Base-by-base conservation (phyloP, 2,888 invertebrate genomes). In the Lasioglossum morio region DNA sequence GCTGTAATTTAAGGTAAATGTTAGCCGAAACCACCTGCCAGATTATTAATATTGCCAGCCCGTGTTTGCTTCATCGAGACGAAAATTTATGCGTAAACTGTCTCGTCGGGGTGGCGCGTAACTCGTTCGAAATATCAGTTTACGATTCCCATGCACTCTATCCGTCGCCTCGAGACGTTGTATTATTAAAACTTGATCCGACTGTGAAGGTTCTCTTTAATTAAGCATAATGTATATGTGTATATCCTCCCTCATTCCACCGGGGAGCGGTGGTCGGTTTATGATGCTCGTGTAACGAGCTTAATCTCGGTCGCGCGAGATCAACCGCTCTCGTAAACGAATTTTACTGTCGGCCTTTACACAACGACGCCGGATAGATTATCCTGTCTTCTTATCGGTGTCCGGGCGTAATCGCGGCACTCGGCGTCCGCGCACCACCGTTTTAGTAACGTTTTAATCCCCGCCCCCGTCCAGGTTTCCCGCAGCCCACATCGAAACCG, bases 261-360 rank as follows among this genome's bases (percentile, higher is more conserved):
- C 19, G 19, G 40, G 37, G 76, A n/a, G 16, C 63, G 16, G 23
- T 2, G 37, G 37, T 12, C 8, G 63, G 69, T 86, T 86, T 86
- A 82, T 46, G 66, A 72, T 34, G 57, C 27, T 60, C 57, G 46
- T 57, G 79, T 72, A 86, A 82, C 79, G 87, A 86, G 86, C 63
- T 73, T 79, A 79, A 79, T 82, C 78, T 86, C 69, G 72, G 75
- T 75, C 60, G 60, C 37, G 16, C 53, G 69, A 73, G 53, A 81
- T 85, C 86, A 60, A n/a, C 34, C 79, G 43, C n/a, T 23, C 73
- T 70, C 81, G 80, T 88, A 81, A 90, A 88, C 74, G 80, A 82
- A 88, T 86, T 89, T 87, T 89, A 89, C 30, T 40, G 34, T 77
- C 66, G 19, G 72, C 69, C 69, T 82, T 76, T 72, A 60, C 27